phyloP scores from a whole-genome alignment of 2,888 invertebrate species.

The Schizaphis graminum region DNA sequence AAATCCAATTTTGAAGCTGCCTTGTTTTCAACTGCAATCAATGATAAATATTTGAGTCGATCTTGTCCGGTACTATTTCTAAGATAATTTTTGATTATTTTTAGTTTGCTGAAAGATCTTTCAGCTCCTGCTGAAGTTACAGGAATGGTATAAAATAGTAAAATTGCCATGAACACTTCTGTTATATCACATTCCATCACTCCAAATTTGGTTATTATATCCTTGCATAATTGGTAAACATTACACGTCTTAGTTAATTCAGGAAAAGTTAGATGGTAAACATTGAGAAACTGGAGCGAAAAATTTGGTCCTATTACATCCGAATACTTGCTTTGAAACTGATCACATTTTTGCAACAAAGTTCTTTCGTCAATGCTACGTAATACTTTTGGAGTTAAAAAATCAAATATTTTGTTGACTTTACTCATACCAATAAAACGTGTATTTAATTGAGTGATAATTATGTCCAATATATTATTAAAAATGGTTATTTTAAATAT shows the following conservation, averaged over 20 bases:
- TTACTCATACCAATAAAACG: not conserved
- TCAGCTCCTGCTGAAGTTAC: not conserved
- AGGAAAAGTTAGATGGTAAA: not conserved
- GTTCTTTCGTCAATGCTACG: not conserved
- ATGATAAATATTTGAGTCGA: not conserved
- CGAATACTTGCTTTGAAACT: too few relatives aligned
- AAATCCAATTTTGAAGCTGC: not conserved
- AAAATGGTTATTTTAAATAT: too few relatives aligned
- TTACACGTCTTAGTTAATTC: too few relatives aligned
- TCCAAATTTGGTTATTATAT: not conserved
- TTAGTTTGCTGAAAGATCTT: not conserved
- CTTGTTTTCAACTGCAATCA: not conserved
- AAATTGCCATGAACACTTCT: not conserved
- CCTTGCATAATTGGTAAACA: not conserved
- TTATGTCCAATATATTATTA: too few relatives aligned
- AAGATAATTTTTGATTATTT: not conserved
- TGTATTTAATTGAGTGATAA: not conserved
- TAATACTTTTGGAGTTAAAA: constrained; percentile 20
- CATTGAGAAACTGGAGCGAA: too few relatives aligned
- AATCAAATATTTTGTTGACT: not conserved
- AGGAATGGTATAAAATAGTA: not conserved
- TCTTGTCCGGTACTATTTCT: not conserved
- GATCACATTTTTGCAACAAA: not conserved
- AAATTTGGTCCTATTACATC: too few relatives aligned
- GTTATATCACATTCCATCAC: not conserved